Conservation (phyloP, 2,888 invertebrate species). For the Amblyteles armatorius region DNA sequence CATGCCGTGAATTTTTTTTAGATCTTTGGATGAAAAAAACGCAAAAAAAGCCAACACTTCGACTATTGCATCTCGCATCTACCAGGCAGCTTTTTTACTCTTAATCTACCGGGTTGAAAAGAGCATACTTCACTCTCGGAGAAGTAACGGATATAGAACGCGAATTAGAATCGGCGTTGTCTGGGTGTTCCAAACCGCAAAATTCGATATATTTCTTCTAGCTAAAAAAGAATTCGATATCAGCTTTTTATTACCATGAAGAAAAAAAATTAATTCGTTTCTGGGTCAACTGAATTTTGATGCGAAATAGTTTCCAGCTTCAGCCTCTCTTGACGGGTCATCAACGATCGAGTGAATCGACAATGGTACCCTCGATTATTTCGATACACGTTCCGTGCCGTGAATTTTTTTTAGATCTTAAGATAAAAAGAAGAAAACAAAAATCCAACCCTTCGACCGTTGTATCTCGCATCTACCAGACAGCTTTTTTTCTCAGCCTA, state of each 20-base stretch:
- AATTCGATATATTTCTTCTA: not conserved
- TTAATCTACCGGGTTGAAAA: slow-evolving; percentile 11
- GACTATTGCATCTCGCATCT: not conserved
- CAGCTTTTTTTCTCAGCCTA: slow-evolving; percentile 27
- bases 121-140: slow-evolving; percentile 10
- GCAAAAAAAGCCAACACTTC: not conserved
- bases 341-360: not conserved
- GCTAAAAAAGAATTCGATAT: no score
- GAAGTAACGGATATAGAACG: slow-evolving; percentile 47
- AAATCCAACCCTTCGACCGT: not conserved
- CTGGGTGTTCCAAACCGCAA: not conserved
- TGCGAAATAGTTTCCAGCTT: not conserved
- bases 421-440: not conserved
- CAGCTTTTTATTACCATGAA: no score
- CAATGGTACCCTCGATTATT: not conserved
- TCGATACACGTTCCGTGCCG: not conserved
- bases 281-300: not conserved
- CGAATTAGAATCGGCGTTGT: slow-evolving; percentile 20
- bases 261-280: not conserved
- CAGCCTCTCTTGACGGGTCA: not conserved
- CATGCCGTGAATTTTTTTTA: no score
- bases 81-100: slow-evolving; percentile 26
- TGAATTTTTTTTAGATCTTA: not conserved
- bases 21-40: not conserved
- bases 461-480: not conserved